Evolutionary conservation across 2,888 invertebrate species (phyloP).

Genomic region (Calephelis perditalis): DNA sequence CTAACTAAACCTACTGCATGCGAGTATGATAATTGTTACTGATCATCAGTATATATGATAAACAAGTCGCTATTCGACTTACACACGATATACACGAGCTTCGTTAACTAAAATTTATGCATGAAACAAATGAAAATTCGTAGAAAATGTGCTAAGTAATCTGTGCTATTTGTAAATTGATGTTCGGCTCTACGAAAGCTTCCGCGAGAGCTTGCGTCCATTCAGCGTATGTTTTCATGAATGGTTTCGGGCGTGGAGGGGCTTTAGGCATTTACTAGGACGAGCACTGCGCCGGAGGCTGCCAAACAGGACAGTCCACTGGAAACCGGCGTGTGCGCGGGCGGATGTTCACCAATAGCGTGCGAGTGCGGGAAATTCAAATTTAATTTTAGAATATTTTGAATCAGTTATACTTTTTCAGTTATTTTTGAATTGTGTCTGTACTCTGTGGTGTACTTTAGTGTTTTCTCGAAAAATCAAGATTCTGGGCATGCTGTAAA

Average conservation of each 20-base stretch:
- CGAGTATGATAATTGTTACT: no score
- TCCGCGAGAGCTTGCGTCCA: constrained; percentile 36
- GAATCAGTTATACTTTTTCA: constrained; percentile 28
- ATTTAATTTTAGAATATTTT: constrained; percentile 27
- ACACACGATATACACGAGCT: no score
- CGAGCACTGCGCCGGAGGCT: constrained; percentile 55
- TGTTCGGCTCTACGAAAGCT: constrained; percentile 20
- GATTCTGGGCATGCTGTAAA: constrained; percentile 58
- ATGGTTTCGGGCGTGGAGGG: constrained; percentile 57
- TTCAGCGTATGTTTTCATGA: constrained; percentile 62
- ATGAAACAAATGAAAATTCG: no score
- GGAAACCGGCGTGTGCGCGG: constrained; percentile 52
- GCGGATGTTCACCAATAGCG: constrained; percentile 35
- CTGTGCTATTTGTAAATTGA: not conserved
- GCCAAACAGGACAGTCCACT: constrained; percentile 41
- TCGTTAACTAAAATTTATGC: no score
- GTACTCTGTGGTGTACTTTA: constrained; percentile 46
- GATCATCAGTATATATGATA: no score
- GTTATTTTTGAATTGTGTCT: constrained; percentile 36
- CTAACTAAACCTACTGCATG: no score
- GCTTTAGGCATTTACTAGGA: constrained; percentile 27
- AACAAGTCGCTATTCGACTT: no score
- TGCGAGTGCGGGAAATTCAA: constrained; percentile 56
- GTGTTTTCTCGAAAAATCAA: constrained; percentile 42
- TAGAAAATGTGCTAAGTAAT: no score